Percentiles rank a stretch among this genome's conserved stretches.
These are phyloP conservation scores for Anneissia japonica DNA, from an alignment of 35 echinoderm and acorn worm genomes.

Conservation along the genomic window DNA sequence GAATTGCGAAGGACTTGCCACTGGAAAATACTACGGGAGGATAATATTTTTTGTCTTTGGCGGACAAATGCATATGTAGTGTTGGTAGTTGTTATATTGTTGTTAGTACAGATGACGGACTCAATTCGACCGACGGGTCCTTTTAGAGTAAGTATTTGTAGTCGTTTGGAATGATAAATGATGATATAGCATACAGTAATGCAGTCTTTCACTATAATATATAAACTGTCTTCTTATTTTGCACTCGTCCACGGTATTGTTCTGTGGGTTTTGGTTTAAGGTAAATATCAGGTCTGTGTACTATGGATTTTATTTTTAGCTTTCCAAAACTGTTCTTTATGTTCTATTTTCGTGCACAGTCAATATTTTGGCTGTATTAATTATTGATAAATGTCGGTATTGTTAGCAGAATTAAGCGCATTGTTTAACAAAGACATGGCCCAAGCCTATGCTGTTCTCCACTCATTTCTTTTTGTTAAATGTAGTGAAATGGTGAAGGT, in stretches of 20 bases:
- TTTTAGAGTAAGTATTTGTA: not conserved
- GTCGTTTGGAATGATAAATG: no score
- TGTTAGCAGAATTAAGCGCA: not conserved
- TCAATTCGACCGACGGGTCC: not conserved
- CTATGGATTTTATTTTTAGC: no score
- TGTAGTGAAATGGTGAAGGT: not conserved
- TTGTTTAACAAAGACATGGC: not conserved
- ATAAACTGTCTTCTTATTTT: no score
- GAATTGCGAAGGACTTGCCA: not conserved
- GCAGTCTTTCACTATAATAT: no score
- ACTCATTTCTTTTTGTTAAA: not conserved
- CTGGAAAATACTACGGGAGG: not conserved
- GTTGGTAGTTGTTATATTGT: not conserved
- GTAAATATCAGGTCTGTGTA: no score
- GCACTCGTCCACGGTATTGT: no score
- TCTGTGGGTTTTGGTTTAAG: no score
- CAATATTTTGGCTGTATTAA: not conserved
- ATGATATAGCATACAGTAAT: no score
- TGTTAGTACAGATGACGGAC: not conserved
- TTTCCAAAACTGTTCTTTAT: no score
- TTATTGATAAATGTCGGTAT: not conserved
- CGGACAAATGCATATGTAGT: not conserved
- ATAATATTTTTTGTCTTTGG: not conserved
- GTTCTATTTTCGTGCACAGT: no score
- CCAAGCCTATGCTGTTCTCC: not conserved